phyloP scores from a whole-genome alignment of 1,140 invertebrate genomes.

The Hyposmocoma kahamanoa region DNA sequence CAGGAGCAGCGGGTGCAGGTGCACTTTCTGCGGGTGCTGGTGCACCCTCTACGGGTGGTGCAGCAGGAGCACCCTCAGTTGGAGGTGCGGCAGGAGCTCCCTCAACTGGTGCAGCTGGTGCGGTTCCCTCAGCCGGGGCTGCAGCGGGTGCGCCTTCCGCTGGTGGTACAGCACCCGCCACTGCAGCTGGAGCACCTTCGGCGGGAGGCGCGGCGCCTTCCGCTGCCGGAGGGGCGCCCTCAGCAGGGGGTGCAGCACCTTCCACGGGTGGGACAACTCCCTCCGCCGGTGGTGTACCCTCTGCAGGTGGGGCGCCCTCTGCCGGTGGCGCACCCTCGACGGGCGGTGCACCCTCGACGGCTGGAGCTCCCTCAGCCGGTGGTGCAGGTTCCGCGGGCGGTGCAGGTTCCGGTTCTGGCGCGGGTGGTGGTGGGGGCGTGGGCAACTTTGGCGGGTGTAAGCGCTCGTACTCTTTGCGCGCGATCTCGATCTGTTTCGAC shows the following conservation, averaged over 20 bases:
- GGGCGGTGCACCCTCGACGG: conserved; percentile 8
- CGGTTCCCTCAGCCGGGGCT: conserved; percentile 27
- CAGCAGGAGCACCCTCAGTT: conserved; percentile 15
- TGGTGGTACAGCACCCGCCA: conserved; percentile 35
- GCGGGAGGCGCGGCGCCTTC: conserved; percentile 41
- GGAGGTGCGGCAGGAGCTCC: conserved; percentile 27
- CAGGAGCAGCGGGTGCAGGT: conserved; percentile 21
- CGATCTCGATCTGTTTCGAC: conserved; percentile 48
- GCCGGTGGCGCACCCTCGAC: conserved; percentile 16
- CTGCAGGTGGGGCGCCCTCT: conserved; percentile 43
- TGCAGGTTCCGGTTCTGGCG: background rate
- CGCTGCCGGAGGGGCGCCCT: conserved; percentile 5
- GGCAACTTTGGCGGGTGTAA: conserved; percentile 35
- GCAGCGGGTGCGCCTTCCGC: conserved; percentile 17
- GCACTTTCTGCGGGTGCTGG: conserved; percentile 29
- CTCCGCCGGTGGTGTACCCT: conserved; percentile 26
- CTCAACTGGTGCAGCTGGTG: conserved; percentile 45
- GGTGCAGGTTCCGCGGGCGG: conserved; percentile 7
- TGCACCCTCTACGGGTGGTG: conserved; percentile 11
- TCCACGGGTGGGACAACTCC: conserved; percentile 51
- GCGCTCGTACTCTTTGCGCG: conserved; percentile 31
- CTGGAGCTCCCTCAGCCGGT: conserved; percentile 8
- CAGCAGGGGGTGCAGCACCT: conserved; percentile 15
- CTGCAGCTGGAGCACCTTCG: conserved; percentile 13
- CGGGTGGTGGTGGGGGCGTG: conserved; percentile 20